These are phyloP conservation scores for Tricholauxania praeusta DNA, from an alignment of 2,888 invertebrate species.

Conservation along the genomic window DNA sequence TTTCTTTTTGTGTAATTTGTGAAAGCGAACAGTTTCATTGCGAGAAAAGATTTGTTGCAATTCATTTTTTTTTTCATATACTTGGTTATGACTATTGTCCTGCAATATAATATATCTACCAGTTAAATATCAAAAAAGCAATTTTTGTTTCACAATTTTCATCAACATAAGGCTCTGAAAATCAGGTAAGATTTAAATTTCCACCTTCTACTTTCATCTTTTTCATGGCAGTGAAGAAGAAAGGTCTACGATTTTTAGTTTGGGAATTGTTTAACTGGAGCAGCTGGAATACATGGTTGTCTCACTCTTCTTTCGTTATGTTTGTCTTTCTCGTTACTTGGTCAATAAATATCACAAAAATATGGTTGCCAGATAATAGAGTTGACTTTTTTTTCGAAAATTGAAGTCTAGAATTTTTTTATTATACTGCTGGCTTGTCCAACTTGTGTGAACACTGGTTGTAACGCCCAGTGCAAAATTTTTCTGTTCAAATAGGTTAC, in stretches of 20 bases:
- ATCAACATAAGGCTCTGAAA: conserved; percentile 15
- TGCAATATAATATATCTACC: conserved; percentile 3
- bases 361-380: no score
- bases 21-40: conserved; percentile 36
- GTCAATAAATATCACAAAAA: background rate
- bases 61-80: no score
- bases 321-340: background rate
- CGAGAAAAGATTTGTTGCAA: background rate
- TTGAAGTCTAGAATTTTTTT: no score
- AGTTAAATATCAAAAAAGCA: background rate
- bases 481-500: no score
- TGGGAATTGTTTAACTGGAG: background rate
- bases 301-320: background rate
- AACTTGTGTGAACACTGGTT: no score
- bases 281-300: background rate
- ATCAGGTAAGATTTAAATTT: conserved; percentile 25
- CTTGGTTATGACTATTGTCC: background rate
- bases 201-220: background rate
- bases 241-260: conserved; percentile 6
- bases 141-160: background rate
- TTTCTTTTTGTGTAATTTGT: conserved; percentile 29
- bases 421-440: no score
- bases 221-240: conserved; percentile 5
- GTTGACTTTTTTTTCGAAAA: no score
- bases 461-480: no score